Base-by-base conservation (phyloP, 2,888 invertebrate genomes). In the Ellobium chinense region DNA sequence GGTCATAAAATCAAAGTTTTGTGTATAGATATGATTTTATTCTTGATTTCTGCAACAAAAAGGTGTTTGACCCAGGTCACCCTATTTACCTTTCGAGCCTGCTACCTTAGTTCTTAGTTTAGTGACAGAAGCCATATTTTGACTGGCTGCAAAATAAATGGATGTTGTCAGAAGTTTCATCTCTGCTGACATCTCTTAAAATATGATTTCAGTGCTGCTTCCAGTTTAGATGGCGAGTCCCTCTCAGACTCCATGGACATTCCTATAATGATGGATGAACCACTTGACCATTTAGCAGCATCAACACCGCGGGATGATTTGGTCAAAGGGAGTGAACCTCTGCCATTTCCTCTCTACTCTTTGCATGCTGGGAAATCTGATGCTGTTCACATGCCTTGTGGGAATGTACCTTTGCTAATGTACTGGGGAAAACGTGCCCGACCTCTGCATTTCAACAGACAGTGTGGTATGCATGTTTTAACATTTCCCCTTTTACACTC, bases 301-400 rank as follows among this genome's bases (percentile, higher is more conserved):
- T 27, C 74, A 34, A 39, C 79, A 18, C 24, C 83, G 12, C 83
- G 81, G 24, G 85, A 86, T 24, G 83, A 85, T 74, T 80, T 80
- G 9, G 78, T 86, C 27, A 85, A 85, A 78, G 87, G 85, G 63
- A 85, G 87, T 27, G 86, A 88, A 34, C 88, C 90, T 1, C 80
- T 89, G 75, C 87, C 86, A 29, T 91, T 90, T 68, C 90, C 91
- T 0, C 84, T 91, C n/a, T 91, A 88, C 79, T 87, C 91, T 7
- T 83, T 91, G 62, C 87, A 89, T 76, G 81, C 86, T 21, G 88
- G 89, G 1, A 87, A 81, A 34, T 82, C 87, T 21, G 88, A 89
- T 34, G 80, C 88, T 0, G 85, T 87, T n/a, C 88, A 89, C 80
- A 86, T 86, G 56, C 88, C 92, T 0, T 87, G 88, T 84, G 92